Evolutionary conservation across 2,113 vertebrate genomes (phyloP).

Genomic region (Neoarius graeffei): DNA sequence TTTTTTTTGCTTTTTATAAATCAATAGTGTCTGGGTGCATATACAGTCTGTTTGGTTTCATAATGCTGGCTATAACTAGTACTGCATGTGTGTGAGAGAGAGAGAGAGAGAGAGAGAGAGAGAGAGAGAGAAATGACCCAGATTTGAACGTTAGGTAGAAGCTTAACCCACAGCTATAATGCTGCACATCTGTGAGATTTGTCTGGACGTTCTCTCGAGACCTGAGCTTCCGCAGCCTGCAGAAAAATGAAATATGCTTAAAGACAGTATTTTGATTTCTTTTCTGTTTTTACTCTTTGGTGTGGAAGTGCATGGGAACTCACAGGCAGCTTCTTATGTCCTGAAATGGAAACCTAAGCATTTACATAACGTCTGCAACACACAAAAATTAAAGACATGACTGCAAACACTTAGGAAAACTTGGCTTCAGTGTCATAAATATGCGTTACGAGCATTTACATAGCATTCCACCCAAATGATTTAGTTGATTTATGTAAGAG

Average conservation of each 20-base stretch:
- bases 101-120: conserved; percentile 4
- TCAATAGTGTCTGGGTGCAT: conserved; percentile 9
- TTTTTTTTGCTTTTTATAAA: not conserved
- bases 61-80: conserved; percentile 25
- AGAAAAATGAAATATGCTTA: not conserved
- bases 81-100: conserved; percentile 12
- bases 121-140: conserved; percentile 37
- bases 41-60: conserved; percentile 13
- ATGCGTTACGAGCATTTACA: conserved; percentile 13
- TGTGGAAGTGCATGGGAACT: conserved; percentile 58
- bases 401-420: not conserved
- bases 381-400: not conserved
- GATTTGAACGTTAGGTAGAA: conserved; percentile 36
- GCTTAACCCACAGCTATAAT: conserved; percentile 34
- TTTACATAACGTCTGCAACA: not conserved
- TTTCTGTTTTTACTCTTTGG: conserved; percentile 1
- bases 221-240: not conserved
- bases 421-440: not conserved
- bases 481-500: not conserved
- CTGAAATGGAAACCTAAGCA: conserved; percentile 60
- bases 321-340: conserved; percentile 54
- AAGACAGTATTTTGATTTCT: not conserved
- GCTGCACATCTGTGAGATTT: conserved; percentile 11
- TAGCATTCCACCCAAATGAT: not conserved
- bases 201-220: conserved; percentile 25